Conservation (phyloP, 2,797 vertebrate genomes). For the Cyprinodon diabolis region DNA sequence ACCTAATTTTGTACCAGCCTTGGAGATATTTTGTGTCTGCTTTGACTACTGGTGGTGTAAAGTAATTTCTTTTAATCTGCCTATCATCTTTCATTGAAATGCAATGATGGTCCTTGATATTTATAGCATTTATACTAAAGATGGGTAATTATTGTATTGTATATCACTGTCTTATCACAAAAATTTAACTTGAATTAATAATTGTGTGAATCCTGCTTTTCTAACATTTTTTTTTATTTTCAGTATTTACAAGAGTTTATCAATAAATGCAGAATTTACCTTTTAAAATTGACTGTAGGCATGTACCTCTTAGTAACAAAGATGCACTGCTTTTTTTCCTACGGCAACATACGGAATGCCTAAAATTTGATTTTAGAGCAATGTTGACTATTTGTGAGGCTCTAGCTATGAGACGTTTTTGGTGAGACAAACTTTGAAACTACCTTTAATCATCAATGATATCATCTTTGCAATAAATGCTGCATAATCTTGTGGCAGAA, state of each 20-base stretch:
- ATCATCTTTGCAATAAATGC: neutral
- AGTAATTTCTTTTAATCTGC: neutral
- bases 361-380: neutral
- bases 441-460: neutral
- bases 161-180: neutral
- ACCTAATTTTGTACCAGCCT: neutral
- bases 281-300: neutral
- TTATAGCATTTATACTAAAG: neutral
- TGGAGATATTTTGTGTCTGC: neutral
- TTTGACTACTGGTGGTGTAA: slow-evolving; percentile 3
- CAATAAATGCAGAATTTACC: neutral
- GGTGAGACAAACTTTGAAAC: too few species aligned
- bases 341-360: neutral
- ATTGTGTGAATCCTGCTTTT: neutral
- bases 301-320: neutral
- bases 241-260: neutral
- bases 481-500: neutral
- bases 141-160: neutral
- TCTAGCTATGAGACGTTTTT: neutral
- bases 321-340: neutral
- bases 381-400: neutral
- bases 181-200: neutral
- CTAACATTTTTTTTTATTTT: too few species aligned
- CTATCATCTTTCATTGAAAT: neutral
- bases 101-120: neutral